Evolutionary conservation across 2,113 vertebrate species (phyloP).

Genomic region (Formicarius rufipectus): DNA sequence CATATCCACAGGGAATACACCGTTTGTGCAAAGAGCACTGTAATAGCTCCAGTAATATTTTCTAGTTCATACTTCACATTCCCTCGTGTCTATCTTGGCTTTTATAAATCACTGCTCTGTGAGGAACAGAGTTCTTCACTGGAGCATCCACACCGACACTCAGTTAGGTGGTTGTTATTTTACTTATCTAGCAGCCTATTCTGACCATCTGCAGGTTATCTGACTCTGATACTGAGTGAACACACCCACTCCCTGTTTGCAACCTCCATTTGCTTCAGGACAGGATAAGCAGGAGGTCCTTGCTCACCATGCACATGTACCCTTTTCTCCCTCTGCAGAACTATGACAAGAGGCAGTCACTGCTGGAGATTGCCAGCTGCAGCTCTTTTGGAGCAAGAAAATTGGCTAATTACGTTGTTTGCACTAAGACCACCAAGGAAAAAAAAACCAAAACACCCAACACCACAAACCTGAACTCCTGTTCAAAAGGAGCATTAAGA

Average conservation of each 20-base stretch:
- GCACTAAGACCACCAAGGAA: neutral
- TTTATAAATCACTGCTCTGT: neutral
- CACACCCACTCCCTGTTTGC: neutral
- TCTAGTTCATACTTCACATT: neutral
- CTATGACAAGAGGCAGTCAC: neutral
- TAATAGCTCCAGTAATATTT: neutral
- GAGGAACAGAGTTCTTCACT: neutral
- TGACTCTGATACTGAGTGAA: neutral
- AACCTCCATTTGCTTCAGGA: neutral
- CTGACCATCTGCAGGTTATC: neutral
- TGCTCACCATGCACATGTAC: neutral
- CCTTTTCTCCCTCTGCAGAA: neutral
- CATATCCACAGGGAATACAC: neutral
- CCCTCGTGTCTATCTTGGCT: neutral
- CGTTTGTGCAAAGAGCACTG: neutral
- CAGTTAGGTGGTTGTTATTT: neutral
- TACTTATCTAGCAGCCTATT: neutral
- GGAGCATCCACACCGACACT: neutral
- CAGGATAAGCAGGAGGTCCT: neutral
- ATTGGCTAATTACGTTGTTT: neutral
- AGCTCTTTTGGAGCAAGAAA: neutral
- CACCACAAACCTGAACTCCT: neutral
- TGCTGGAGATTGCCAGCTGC: neutral
- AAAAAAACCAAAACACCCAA: neutral
- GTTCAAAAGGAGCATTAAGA: constrained; percentile 24